Base-by-base conservation (phyloP, 2,888 invertebrate genomes). In the Drosophila formosana region DNA sequence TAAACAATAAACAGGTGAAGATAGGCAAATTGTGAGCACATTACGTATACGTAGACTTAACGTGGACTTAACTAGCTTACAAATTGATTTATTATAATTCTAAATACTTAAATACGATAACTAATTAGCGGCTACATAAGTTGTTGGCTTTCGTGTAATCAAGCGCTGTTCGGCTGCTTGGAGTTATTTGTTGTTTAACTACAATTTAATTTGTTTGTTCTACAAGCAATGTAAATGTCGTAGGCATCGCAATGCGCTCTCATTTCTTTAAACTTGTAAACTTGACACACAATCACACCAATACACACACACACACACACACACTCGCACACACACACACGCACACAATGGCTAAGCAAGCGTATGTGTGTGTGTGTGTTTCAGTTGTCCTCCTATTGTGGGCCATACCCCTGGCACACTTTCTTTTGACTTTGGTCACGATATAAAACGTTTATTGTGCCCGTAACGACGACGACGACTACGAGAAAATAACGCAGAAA, bases 401-500 rank as follows among this genome's bases (percentile, higher is more conserved):
- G 72, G 81, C 68, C 84, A 72, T 86, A 89, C 89, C 86, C 86
- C 88, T 86, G 86, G 89, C 86, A 89, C 67, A 86, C 69, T 88
- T 87, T 89, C 86, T 73, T 86, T 88, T 86, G 86, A 89, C 86
- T 86, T 86, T 89, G 86, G 86, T 89, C 86, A 86, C 89, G 89
- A 89, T 79, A 82, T 73, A 88, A 88, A 89, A 75, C 88, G 87
- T 83, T 89, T 88, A 82, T 88, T 80, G 80, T 88, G 78, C 78
- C 69, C 78, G 82, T 70, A 78, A 75, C 71, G 74, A 57, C 63
- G 13, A 52, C 51, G 18, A 18, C 18, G 18, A 18, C 18, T 1
- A 18, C 18, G 72, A 66, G 74, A 66, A 68, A 67, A 81, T 64
- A 60, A 61, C 65, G 65, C 63, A 74, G 55, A 72, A 88, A 78